Evolutionary conservation across 2,888 invertebrate species (phyloP).

Genomic region (Crossocerus cetratus): DNA sequence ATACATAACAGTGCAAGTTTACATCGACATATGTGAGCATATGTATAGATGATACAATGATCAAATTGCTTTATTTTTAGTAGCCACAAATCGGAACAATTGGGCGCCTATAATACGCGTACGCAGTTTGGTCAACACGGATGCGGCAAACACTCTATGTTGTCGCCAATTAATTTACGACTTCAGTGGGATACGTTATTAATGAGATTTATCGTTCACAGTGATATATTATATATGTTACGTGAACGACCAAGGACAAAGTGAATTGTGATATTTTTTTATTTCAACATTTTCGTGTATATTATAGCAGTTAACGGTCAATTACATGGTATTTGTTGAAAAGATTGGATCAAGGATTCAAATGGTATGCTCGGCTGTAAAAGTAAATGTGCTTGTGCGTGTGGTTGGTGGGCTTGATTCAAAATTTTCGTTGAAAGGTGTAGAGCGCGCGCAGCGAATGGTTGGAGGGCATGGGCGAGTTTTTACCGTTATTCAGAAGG

Average conservation of each 20-base stretch:
- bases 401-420: not conserved
- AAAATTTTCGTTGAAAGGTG: conserved; percentile 20
- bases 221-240: conserved; percentile 6
- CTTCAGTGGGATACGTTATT: not conserved
- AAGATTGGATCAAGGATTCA: not conserved
- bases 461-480: conserved; percentile 44
- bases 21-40: conserved; percentile 4
- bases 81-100: not conserved
- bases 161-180: too few species aligned
- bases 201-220: not conserved
- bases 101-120: not conserved
- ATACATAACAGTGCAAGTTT: conserved; percentile 14
- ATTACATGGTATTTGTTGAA: conserved; percentile 11
- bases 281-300: conserved; percentile 25
- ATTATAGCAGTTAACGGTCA: conserved; percentile 16
- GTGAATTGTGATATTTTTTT: conserved; percentile 40
- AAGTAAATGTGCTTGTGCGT: not conserved
- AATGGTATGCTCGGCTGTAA: not conserved
- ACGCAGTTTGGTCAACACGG: not conserved
- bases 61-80: not conserved
- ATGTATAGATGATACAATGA: not conserved
- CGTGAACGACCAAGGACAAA: conserved; percentile 8
- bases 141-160: not conserved
- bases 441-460: conserved; percentile 26
- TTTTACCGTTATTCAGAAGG: conserved; percentile 66